Evolutionary conservation across 2,113 vertebrate species (phyloP).

Genomic region (Grantiella picta): DNA sequence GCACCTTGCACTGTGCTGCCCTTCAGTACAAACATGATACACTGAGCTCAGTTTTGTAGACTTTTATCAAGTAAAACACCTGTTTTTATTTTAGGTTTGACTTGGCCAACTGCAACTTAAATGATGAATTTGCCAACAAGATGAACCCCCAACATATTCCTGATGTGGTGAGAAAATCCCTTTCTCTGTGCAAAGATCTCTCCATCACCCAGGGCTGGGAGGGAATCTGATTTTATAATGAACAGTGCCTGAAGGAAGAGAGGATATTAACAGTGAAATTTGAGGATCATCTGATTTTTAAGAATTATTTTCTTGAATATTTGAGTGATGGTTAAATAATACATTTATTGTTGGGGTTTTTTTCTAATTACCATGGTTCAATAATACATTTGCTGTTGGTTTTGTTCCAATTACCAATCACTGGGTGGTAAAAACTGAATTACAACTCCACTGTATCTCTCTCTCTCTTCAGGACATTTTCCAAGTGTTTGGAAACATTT

Average conservation of each 20-base stretch:
- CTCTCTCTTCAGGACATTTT: not conserved
- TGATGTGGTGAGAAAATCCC: conserved; percentile 86
- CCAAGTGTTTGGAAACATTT: not conserved
- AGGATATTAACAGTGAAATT: not conserved
- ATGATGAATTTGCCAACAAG: conserved; percentile 93
- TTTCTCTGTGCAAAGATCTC: not conserved
- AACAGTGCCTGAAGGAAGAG: not conserved
- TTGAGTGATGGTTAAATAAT: not conserved
- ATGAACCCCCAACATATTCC: conserved; percentile 89
- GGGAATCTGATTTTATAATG: not conserved
- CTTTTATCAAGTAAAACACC: not conserved
- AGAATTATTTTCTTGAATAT: not conserved
- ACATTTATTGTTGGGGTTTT: not conserved
- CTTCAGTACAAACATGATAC: not conserved
- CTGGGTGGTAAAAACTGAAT: not conserved
- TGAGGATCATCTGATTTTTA: not conserved
- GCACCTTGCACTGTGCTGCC: not conserved
- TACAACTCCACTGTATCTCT: not conserved
- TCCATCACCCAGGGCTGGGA: accelerated
- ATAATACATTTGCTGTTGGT: not conserved
- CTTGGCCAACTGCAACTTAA: conserved; percentile 94
- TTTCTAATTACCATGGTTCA: not conserved
- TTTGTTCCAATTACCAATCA: not conserved
- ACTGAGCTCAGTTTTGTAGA: not conserved
- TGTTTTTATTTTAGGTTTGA: conserved; percentile 80